These are phyloP conservation scores for Edolisoma coerulescens DNA, from an alignment of 2,113 vertebrate genomes.

Conservation along the genomic window DNA sequence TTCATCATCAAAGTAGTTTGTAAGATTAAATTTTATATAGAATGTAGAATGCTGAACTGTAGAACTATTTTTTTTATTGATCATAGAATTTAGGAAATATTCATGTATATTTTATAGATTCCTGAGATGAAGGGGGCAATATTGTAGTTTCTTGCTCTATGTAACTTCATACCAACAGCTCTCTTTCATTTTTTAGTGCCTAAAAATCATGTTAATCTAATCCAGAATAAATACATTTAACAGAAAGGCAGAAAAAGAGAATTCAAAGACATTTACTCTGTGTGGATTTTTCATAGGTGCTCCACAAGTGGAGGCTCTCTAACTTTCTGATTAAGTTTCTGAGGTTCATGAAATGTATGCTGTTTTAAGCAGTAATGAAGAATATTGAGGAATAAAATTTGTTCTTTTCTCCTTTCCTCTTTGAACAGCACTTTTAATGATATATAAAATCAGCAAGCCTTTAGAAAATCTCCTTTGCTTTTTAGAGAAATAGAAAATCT, in stretches of 20 bases:
- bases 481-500: conserved; percentile 9
- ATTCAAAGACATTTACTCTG: not conserved
- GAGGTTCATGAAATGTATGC: not conserved
- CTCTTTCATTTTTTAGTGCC: not conserved
- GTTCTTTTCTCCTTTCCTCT: not conserved
- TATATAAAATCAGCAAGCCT: not conserved
- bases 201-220: not conserved
- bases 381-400: not conserved
- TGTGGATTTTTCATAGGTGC: not conserved
- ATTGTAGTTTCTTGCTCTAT: not conserved
- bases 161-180: not conserved
- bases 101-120: not conserved
- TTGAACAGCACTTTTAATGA: conserved; percentile 5
- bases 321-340: not conserved
- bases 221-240: not conserved
- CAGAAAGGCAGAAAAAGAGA: not conserved
- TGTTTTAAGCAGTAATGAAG: not conserved
- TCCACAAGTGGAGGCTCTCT: not conserved
- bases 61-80: not conserved
- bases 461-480: not conserved
- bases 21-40: not conserved
- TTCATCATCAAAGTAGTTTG: not conserved
- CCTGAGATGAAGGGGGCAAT: not conserved
- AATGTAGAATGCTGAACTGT: not conserved
- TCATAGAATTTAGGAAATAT: not conserved